Conservation (phyloP, 1,140 invertebrate genomes). For the Phymastichus coffea region DNA sequence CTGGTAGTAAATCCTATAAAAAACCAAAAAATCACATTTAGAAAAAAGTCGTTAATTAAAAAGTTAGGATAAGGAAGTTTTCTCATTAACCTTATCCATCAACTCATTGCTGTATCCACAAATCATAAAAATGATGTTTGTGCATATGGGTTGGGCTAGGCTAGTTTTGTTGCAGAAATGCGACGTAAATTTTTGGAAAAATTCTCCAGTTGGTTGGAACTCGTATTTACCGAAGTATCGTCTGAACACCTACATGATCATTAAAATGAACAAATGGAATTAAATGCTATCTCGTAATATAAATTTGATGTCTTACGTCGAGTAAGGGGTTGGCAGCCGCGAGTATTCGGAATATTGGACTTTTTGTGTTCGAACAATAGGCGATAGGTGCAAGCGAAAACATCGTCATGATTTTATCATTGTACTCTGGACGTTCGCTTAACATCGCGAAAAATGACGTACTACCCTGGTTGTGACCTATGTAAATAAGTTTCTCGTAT, state of each 20-base stretch:
- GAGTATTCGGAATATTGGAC: constrained; percentile 45
- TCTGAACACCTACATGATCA: constrained; percentile 41
- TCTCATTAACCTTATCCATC: constrained; percentile 43
- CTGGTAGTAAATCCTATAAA: constrained; percentile 57
- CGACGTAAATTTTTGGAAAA: constrained; percentile 53
- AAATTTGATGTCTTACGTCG: constrained; percentile 31
- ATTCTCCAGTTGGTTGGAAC: constrained; percentile 55
- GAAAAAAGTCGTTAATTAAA: neutral
- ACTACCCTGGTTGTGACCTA: constrained; percentile 68
- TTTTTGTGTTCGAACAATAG: constrained; percentile 47
- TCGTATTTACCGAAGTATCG: constrained; percentile 58
- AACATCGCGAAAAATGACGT: constrained; percentile 65
- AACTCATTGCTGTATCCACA: constrained; percentile 58
- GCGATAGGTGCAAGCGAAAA: constrained; percentile 63
- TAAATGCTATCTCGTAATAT: constrained; percentile 5
- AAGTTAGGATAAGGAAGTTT: neutral
- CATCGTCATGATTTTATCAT: constrained; percentile 56
- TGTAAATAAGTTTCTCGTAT: constrained; percentile 60
- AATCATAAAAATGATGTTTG: constrained; percentile 62
- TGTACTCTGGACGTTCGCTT: constrained; percentile 62
- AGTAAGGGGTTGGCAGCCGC: constrained; percentile 32
- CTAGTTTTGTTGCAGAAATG: constrained; percentile 56
- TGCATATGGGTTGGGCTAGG: constrained; percentile 58
- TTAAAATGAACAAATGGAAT: constrained; percentile 10
- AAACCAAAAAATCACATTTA: neutral